These are phyloP conservation scores for Synergus gifuensis DNA, from an alignment of 2,888 invertebrate species.

Conservation along the genomic window DNA sequence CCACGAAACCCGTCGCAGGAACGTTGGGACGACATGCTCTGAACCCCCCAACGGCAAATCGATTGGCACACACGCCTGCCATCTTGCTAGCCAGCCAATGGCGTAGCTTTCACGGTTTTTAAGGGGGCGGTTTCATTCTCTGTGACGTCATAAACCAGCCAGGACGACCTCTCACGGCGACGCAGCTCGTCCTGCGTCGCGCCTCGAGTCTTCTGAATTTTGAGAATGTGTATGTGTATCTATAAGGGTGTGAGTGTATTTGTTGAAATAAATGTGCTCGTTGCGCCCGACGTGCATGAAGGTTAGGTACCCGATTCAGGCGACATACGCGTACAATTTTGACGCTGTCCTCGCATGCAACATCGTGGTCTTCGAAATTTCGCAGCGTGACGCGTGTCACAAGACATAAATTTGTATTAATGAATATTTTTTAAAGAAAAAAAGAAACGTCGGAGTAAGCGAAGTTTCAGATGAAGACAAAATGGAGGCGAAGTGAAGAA, in stretches of 20 bases:
- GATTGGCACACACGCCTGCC: slow-evolving; percentile 76
- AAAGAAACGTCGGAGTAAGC: background rate
- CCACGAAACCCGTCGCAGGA: slow-evolving; percentile 60
- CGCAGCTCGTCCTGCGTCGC: slow-evolving; percentile 56
- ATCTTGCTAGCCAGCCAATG: slow-evolving; percentile 75
- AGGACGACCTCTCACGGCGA: slow-evolving; percentile 68
- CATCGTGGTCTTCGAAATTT: slow-evolving; percentile 20
- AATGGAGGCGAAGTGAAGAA: background rate
- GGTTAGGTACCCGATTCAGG: slow-evolving; percentile 3
- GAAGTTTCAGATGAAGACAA: background rate
- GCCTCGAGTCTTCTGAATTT: background rate
- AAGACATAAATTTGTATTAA: background rate
- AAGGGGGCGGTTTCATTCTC: slow-evolving; percentile 63
- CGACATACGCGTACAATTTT: slow-evolving; percentile 6
- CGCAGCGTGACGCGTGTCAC: slow-evolving; percentile 2
- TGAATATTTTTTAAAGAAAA: background rate
- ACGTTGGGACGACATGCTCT: slow-evolving; percentile 54
- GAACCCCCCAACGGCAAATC: slow-evolving; percentile 69
- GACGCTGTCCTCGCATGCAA: slow-evolving; percentile 4
- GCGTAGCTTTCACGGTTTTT: slow-evolving; percentile 51
- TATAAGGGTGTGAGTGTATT: background rate
- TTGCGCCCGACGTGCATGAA: slow-evolving; percentile 15
- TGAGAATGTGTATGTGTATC: background rate
- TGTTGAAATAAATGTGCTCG: background rate
- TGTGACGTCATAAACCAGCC: slow-evolving; percentile 68